Evolutionary conservation across 2,888 invertebrate species (phyloP), one percentile per base, ranked within the genome.

Genomic region (Glyphotaelius pellucidus): DNA sequence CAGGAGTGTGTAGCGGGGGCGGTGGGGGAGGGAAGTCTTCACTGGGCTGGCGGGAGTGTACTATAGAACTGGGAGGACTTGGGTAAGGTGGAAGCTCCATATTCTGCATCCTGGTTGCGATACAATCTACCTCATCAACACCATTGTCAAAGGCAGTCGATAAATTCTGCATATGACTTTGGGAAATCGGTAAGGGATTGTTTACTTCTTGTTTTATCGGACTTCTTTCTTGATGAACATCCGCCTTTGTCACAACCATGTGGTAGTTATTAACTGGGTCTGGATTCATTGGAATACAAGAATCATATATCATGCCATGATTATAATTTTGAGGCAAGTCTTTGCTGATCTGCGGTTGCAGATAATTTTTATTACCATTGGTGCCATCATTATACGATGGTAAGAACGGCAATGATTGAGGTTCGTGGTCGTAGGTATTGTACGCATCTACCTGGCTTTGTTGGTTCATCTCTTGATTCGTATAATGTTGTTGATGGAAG

Each of bases 21-120:
- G 98, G 98, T n/a, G 98, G 98, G 9, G 98, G 98, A 88, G 98
- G 98, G 94, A 98, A 98, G 94, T 98, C 98, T 95, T 98, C 98
- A 95, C 98, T 98, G 0, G 98, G 97, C 95, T 98, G 98, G 88
- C 98, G 96, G 2, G 98, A 98, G 95, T 98, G 98, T 91, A 97
- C 97, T 0, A 97, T 97, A 0, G 98, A 98, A 93, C 97, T 97
- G 94, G 97, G 96, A 2, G 98, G 98, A 94, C 97, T 97, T 2
- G 98, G 98, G 94, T 98, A 98, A 0, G 98, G 98, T 1, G 98
- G 98, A 91, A 98, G 90, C 90, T 98, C 97, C 47, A 96, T 94
- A 79, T 95, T 94, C 92, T 96, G 94, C 47, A 94, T 89, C 89
- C 95, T 95, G 30, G 95, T 96, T 91, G 96, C 96, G 87, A 97